These are phyloP conservation scores for Frankliniella fusca DNA, from an alignment of 2,888 invertebrate species.

Conservation along the genomic window DNA sequence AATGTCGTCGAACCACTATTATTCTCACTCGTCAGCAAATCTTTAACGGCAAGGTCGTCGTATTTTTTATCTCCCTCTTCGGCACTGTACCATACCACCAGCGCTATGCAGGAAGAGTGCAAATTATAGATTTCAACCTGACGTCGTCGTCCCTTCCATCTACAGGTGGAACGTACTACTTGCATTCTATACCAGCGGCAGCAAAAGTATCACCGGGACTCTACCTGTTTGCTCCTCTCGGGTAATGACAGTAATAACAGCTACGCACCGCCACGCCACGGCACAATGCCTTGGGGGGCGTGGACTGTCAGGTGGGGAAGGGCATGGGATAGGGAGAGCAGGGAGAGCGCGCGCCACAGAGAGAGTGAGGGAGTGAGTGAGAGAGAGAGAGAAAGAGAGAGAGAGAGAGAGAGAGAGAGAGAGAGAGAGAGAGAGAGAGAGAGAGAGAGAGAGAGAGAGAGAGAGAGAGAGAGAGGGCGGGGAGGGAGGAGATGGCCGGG, in stretches of 20 bases:
- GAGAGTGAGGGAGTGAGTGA: too few relatives aligned
- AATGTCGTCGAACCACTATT: too few relatives aligned
- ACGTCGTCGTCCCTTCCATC: not conserved
- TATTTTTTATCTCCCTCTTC: too few relatives aligned
- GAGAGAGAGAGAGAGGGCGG: not conserved
- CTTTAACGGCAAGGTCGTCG: too few relatives aligned
- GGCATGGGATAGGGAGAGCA: too few relatives aligned
- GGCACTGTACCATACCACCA: too few relatives aligned
- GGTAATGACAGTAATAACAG: slow-evolving; percentile 20
- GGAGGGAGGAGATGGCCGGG: not conserved
- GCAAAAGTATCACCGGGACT: not conserved
- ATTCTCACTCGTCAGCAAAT: too few relatives aligned
- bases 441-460: not conserved
- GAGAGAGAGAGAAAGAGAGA: too few relatives aligned
- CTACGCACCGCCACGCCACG: not conserved
- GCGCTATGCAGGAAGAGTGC: too few relatives aligned
- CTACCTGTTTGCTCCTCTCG: not conserved
- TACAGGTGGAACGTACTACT: too few relatives aligned
- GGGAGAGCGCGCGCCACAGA: too few relatives aligned
- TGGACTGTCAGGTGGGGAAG: not conserved
- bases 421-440: not conserved
- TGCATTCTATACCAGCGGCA: not conserved
- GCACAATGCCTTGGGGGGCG: slow-evolving; percentile 7
- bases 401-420: too few relatives aligned
- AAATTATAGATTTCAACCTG: not conserved